phyloP scores from a whole-genome alignment of 2,113 vertebrate species.

The Triplophysa siluroides region DNA sequence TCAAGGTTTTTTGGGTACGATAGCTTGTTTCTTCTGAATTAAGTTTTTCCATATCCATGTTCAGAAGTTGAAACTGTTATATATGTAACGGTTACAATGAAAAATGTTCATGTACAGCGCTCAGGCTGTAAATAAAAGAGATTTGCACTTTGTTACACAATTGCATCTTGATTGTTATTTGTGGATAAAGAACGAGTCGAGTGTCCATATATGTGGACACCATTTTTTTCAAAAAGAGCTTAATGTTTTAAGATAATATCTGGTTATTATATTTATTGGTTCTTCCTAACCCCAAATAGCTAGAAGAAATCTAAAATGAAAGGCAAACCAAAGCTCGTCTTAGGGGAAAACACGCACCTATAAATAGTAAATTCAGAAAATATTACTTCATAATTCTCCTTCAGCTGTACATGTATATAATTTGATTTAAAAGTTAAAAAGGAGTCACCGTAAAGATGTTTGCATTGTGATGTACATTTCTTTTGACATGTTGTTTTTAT shows the following conservation, averaged over 20 bases:
- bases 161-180: neutral
- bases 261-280: conserved; percentile 6
- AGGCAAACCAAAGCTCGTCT: neutral
- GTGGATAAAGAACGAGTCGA: neutral
- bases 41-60: too few relatives aligned
- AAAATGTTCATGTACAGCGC: neutral
- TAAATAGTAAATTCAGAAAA: too few relatives aligned
- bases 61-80: neutral
- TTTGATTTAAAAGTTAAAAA: neutral
- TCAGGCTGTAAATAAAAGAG: neutral
- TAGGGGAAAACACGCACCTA: too few relatives aligned
- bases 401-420: neutral
- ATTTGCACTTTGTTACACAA: neutral
- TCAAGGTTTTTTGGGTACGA: too few relatives aligned
- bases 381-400: too few relatives aligned
- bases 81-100: neutral
- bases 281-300: neutral
- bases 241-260: neutral
- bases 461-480: too few relatives aligned
- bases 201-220: too few relatives aligned
- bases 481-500: neutral
- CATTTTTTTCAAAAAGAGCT: neutral
- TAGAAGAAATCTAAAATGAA: neutral
- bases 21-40: too few relatives aligned
- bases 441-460: too few relatives aligned